Conservation (phyloP, 2,888 invertebrate species). For the Tolmerus cingulatus region DNA sequence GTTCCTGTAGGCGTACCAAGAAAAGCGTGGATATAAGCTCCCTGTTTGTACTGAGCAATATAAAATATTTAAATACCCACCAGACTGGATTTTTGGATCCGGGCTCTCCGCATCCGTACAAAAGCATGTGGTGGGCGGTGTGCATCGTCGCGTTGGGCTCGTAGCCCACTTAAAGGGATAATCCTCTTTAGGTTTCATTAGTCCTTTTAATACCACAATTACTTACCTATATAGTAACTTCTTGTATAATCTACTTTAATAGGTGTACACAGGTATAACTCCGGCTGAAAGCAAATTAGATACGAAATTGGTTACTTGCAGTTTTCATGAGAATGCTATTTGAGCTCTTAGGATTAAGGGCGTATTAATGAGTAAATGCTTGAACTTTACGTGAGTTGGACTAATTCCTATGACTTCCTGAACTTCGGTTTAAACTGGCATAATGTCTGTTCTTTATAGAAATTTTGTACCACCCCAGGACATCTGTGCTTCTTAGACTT, state of each 20-base stretch:
- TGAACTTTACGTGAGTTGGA: neutral
- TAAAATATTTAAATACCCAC: slow-evolving; percentile 61
- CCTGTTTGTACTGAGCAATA: neutral
- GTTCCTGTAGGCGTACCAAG: slow-evolving; percentile 69
- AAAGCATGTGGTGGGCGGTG: slow-evolving; percentile 91
- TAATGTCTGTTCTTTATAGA: neutral
- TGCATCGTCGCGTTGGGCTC: slow-evolving; percentile 90
- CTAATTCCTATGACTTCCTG: neutral
- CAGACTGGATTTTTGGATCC: slow-evolving; percentile 68
- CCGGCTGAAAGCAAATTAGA: slow-evolving; percentile 74
- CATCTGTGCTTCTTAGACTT: neutral
- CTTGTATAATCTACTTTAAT: slow-evolving; percentile 79
- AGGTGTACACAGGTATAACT: slow-evolving; percentile 90
- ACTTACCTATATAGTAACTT: slow-evolving; percentile 83
- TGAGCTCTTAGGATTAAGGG: too few relatives aligned
- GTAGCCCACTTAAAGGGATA: slow-evolving; percentile 75
- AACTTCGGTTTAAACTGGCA: neutral
- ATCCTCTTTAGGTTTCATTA: neutral
- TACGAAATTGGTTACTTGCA: neutral
- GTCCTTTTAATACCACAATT: neutral
- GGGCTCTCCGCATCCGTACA: slow-evolving; percentile 86
- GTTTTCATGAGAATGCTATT: neutral
- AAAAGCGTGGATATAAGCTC: neutral
- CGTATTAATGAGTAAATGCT: neutral
- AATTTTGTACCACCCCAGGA: neutral